Base-by-base conservation (phyloP, 1,140 invertebrate species). In the Ceratina calcarata region DNA sequence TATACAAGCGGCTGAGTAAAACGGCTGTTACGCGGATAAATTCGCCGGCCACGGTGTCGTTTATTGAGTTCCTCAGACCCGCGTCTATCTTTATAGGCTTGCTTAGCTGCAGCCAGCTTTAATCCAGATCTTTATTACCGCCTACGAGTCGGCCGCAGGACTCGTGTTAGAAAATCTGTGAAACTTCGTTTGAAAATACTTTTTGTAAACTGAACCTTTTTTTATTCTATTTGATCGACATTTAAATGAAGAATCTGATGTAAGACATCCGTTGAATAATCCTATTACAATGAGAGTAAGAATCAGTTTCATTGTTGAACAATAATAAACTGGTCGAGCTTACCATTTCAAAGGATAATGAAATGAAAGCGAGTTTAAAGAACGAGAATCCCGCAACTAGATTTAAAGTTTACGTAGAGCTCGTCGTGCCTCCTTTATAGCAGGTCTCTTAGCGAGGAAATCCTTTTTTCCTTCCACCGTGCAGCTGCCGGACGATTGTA, bases 121-220 rank as follows among this genome's bases (percentile, higher is more conserved):
- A 83, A 88, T 85, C 82, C 85, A 82, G 83, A 89, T 85, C 82
- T 88, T 89, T 87, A 89, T 87, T 88, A 79, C 79, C 53, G 22
- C 61, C 64, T 13, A 76, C 81, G 69, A 58, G 60, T 37, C 62
- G 16, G 32, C 60, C 20, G 60, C 32, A 51, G n/a, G 22, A 3
- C 32, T 10, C 15, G 58, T 68, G 67, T 64, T 77, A 58, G n/a
- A 60, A 65, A 75, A 73, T 16, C 53, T 55, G n/a, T 13, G 37
- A 13, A 62, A 22, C 22, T 15, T 62, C 15, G 27, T 22, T 22
- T 60, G 20, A 24, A 53, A 2, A 12, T 1, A 55, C 27, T 72
- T 60, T 45, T 45, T 6, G 27, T 32, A 32, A 32, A 32, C 27
- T 32, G 27, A 32, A 32, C 27, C 27, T 32, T 4, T 32, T 32